Conservation (phyloP, 30 jellyfish, hydroid and myxozoan genomes). For the Morbakka virulenta region DNA sequence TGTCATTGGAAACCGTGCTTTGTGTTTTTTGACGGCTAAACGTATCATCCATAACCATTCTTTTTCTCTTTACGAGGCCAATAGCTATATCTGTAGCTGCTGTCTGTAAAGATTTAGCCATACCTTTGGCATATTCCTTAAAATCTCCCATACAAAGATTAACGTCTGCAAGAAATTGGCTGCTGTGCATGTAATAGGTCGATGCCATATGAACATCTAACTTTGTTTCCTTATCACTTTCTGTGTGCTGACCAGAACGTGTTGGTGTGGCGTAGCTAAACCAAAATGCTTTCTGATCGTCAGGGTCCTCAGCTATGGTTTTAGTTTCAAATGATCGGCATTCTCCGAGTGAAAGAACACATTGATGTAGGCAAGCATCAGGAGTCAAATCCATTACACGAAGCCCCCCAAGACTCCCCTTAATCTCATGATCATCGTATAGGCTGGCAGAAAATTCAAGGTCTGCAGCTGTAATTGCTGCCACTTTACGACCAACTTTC, state of each 20-base stretch:
- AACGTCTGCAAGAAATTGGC: constrained; percentile 70
- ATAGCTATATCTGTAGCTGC: constrained; percentile 98
- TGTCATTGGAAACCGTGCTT: background rate
- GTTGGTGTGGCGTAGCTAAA: constrained; percentile 31
- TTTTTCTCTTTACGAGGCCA: constrained; percentile 62
- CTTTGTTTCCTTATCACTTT: background rate
- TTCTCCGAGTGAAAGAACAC: constrained; percentile 69
- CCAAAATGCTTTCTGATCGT: constrained; percentile 51
- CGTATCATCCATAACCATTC: background rate
- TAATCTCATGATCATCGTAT: constrained; percentile 33
- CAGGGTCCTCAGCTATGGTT: constrained; percentile 24
- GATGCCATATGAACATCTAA: constrained; percentile 80
- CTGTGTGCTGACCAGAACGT: background rate
- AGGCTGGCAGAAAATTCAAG: constrained; percentile 69
- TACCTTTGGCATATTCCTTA: constrained; percentile 71
- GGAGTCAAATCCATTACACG: constrained; percentile 72
- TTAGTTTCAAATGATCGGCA: constrained; percentile 1
- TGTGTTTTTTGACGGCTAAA: background rate
- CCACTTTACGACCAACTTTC: constrained; percentile 76
- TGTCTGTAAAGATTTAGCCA: constrained; percentile 78
- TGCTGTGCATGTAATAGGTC: constrained; percentile 76
- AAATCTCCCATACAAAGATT: constrained; percentile 88
- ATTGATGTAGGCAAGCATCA: constrained; percentile 42
- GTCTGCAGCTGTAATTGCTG: constrained; percentile 71
- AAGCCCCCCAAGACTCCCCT: constrained; percentile 78